These are phyloP conservation scores for Danionella dracula DNA, from an alignment of 2,797 vertebrate species.

Conservation along the genomic window DNA sequence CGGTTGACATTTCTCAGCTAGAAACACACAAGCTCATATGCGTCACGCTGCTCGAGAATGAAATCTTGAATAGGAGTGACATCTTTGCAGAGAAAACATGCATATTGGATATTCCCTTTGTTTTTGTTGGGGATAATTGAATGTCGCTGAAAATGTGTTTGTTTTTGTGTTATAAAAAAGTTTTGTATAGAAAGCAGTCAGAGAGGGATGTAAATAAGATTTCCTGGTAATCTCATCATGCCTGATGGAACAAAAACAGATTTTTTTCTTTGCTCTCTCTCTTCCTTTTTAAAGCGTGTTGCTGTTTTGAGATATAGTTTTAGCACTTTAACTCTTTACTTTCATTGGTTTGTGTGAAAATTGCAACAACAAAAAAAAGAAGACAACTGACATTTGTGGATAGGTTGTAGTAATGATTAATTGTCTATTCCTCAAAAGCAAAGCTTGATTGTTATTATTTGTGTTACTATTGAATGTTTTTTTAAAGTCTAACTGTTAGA, in stretches of 20 bases:
- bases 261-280: background rate
- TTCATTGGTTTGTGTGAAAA: too few species aligned
- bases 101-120: background rate
- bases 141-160: slow-evolving; percentile 6
- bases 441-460: too few species aligned
- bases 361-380: too few species aligned
- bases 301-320: too few species aligned
- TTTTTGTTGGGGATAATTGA: slow-evolving; percentile 24
- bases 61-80: slow-evolving; percentile 13
- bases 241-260: background rate
- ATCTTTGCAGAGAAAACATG: background rate
- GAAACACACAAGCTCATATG: background rate
- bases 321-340: too few species aligned
- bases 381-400: too few species aligned
- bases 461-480: too few species aligned
- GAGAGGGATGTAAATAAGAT: background rate
- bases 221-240: background rate
- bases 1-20: background rate
- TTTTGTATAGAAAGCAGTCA: background rate
- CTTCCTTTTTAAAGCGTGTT: background rate
- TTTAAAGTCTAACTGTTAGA: too few species aligned
- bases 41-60: background rate
- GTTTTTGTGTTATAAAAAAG: background rate
- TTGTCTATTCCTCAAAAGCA: too few species aligned
- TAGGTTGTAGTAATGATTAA: too few species aligned